Conservation (phyloP, 2,797 vertebrate genomes). For the Cyprinella venusta region DNA sequence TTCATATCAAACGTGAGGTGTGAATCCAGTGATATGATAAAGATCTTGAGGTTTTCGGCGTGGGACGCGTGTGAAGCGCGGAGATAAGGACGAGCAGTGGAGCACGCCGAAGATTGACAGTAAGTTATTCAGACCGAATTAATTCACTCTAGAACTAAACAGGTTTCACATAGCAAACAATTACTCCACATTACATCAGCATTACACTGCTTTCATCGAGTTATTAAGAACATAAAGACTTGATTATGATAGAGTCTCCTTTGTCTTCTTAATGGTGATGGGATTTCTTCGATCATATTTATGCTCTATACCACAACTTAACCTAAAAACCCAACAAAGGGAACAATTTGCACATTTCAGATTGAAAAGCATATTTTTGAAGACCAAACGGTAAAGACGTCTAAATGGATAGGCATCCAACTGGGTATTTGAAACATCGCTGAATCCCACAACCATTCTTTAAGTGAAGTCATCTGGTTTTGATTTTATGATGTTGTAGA, state of each 20-base stretch:
- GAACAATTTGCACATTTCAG: background rate
- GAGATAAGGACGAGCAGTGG: constrained; percentile 13
- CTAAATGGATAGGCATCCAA: background rate
- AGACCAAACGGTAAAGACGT: background rate
- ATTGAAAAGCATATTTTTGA: background rate
- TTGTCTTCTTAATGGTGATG: background rate
- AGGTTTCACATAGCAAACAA: background rate
- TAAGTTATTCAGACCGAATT: background rate
- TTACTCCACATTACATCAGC: background rate
- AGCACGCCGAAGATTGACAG: background rate
- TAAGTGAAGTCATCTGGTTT: background rate
- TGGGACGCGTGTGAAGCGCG: background rate
- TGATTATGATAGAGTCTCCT: background rate
- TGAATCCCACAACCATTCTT: background rate
- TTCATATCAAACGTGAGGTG: background rate
- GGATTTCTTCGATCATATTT: background rate
- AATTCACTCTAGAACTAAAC: background rate
- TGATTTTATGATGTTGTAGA: background rate
- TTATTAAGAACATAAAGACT: too few species aligned
- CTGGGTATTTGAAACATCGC: background rate
- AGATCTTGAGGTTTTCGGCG: constrained; percentile 4
- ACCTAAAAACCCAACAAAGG: background rate
- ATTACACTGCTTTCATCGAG: background rate
- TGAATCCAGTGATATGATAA: constrained; percentile 2
- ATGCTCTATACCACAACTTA: background rate